These are phyloP conservation scores for Xenopus laevis DNA, from an alignment of 2,113 vertebrate species.

Conservation along the genomic window DNA sequence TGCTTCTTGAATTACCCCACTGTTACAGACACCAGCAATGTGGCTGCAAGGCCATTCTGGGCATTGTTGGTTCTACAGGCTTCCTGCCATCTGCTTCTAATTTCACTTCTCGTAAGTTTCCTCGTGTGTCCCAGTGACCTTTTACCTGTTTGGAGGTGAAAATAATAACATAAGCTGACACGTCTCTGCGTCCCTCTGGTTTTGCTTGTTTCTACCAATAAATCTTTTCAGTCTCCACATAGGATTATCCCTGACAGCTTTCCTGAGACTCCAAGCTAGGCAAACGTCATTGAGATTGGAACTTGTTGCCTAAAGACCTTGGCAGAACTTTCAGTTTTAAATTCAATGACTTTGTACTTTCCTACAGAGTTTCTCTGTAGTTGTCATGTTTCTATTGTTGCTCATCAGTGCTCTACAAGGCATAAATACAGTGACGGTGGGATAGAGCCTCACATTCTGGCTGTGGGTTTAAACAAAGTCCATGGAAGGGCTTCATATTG, in stretches of 20 bases:
- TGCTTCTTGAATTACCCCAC: conserved; percentile 32
- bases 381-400: too few species aligned
- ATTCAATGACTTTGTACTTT: too few species aligned
- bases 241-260: conserved; percentile 4
- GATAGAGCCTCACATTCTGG: too few species aligned
- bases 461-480: too few species aligned
- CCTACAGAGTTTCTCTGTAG: too few species aligned
- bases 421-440: too few species aligned
- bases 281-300: too few species aligned
- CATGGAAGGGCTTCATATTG: too few species aligned
- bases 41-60: conserved; percentile 38
- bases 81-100: conserved; percentile 63
- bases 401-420: too few species aligned
- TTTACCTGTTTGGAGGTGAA: conserved; percentile 55
- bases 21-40: conserved; percentile 39
- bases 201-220: background rate
- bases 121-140: conserved; percentile 37
- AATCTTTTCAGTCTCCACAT: background rate
- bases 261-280: background rate
- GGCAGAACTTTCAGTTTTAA: too few species aligned
- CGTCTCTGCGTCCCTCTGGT: background rate
- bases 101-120: conserved; percentile 38
- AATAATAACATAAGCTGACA: background rate
- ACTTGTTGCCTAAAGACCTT: background rate
- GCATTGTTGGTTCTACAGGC: conserved; percentile 49